Percentiles rank a stretch among this genome's conserved stretches.
phyloP scores from a whole-genome alignment of 2,797 vertebrate genomes.

The Gila robusta region DNA sequence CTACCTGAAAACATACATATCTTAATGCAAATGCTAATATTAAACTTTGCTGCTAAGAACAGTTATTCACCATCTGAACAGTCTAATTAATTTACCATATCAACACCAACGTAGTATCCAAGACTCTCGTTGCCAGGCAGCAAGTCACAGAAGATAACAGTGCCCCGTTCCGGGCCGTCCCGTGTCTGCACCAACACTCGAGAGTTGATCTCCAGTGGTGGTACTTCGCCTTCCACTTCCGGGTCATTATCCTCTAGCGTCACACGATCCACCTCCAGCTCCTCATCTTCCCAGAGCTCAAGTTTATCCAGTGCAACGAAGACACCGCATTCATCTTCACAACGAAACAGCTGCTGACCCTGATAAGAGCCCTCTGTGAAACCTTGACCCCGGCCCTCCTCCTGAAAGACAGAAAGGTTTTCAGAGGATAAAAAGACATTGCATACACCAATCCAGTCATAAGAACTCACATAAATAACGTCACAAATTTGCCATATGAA shows the following conservation, averaged over 20 bases:
- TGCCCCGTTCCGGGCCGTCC: conserved; percentile 92
- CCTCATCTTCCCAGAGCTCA: conserved; percentile 92
- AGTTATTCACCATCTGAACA: conserved; percentile 40
- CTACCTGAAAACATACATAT: background rate
- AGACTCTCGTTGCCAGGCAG: conserved; percentile 95
- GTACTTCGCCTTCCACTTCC: conserved; percentile 77
- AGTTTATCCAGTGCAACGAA: conserved; percentile 98
- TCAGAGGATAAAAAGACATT: background rate
- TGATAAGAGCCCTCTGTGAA: conserved; percentile 98
- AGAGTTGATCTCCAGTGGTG: conserved; percentile 94
- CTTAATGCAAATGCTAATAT: background rate
- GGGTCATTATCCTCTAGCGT: conserved; percentile 87
- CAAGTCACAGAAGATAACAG: conserved; percentile 97
- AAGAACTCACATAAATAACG: conserved; percentile 8
- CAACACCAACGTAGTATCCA: conserved; percentile 97
- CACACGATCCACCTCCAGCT: conserved; percentile 88
- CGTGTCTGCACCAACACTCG: conserved; percentile 94
- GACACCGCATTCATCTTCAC: conserved; percentile 97
- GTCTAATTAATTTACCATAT: conserved; percentile 88
- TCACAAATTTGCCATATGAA: background rate
- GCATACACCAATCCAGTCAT: conserved; percentile 3
- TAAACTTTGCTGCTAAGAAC: conserved; percentile 42
- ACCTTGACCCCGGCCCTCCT: conserved; percentile 96
- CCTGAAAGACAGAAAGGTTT: conserved; percentile 75
- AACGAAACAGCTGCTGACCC: conserved; percentile 95